phyloP scores from a whole-genome alignment of 1,140 invertebrate genomes.

The Zaprionus ghesquierei region DNA sequence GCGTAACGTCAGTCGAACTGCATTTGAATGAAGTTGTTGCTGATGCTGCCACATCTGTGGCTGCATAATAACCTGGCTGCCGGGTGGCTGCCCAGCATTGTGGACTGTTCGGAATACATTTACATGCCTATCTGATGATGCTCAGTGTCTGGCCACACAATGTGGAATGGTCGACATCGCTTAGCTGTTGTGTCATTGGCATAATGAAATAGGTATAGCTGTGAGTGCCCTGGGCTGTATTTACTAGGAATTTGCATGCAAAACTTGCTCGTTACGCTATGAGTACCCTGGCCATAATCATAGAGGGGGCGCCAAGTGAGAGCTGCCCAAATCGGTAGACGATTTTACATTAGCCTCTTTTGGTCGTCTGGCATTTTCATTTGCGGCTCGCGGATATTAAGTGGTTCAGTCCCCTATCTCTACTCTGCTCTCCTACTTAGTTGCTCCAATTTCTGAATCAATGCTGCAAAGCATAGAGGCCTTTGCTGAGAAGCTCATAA shows the following conservation, averaged over 20 bases:
- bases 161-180: constrained; percentile 4
- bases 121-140: constrained; percentile 13
- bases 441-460: constrained; percentile 29
- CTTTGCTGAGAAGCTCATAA: constrained; percentile 42
- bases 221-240: constrained; percentile 29
- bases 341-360: constrained; percentile 30
- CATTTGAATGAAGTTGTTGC: constrained; percentile 30
- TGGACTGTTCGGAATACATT: constrained; percentile 11
- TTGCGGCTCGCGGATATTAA: constrained; percentile 62
- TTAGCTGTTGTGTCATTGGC: constrained; percentile 38
- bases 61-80: constrained; percentile 51
- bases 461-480: constrained; percentile 5
- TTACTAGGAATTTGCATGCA: constrained; percentile 56
- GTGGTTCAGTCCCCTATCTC: constrained; percentile 5
- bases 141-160: background rate
- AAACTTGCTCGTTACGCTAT: constrained; percentile 53
- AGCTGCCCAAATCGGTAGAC: constrained; percentile 47
- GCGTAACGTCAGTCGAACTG: constrained; percentile 27
- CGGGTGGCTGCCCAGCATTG: background rate
- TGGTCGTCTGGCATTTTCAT: constrained; percentile 29
- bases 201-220: constrained; percentile 38
- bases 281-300: constrained; percentile 35
- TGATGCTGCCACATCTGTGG: background rate
- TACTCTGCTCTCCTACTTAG: constrained; percentile 9
- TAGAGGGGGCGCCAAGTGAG: background rate